Evolutionary conservation across 2,113 vertebrate genomes (phyloP), one percentile per base, ranked within the genome.

Genomic region (Alces alces): DNA sequence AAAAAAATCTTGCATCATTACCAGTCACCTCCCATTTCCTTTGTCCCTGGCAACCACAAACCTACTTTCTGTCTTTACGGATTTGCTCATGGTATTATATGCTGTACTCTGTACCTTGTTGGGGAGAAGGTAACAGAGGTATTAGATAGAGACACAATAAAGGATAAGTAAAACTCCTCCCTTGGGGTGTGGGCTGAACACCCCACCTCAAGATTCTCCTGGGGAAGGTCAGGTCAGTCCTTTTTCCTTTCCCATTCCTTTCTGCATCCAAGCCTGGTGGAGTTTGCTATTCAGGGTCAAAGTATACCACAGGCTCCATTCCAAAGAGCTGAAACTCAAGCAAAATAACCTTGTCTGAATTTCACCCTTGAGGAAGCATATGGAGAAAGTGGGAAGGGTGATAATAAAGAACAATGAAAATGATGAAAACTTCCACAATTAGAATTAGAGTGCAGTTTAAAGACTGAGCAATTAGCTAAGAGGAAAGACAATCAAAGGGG

Each of bases 321-420:
- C 39, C 64, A 88, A 96, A 76, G 45, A 76, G 27, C 28, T 89
- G 50, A 96, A 96, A 87, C 21, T 16, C 50, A 85, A 85, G 87
- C 43, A 54, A 85, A 97, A 86, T 16, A 87, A 54, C 25, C 50
- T 86, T 80, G 70, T 64, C 76, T 95, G 84, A 87, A 50, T 64
- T 73, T 87, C 45, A 80, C 28, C 89, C 58, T 84, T 43, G 70
- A 96, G 83, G 94, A 96, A 91, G 57, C 30, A 52, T n/a, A 86
- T 25, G 78, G 76, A 91, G 88, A 95, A 96, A 86, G 88, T 90
- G 54, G 76, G 89, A 91, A 95, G 78, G 57, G 54, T 39, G 43
- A 64, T 57, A 91, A 87, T 52, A 39, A 66, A 85, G 86, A 97
- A 96, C 93, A 95, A 93, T 60, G 85, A 86, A 89, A 85, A 96